Evolutionary conservation across 2,797 vertebrate genomes (phyloP).

Genomic region (Pogoniulus pusillus): DNA sequence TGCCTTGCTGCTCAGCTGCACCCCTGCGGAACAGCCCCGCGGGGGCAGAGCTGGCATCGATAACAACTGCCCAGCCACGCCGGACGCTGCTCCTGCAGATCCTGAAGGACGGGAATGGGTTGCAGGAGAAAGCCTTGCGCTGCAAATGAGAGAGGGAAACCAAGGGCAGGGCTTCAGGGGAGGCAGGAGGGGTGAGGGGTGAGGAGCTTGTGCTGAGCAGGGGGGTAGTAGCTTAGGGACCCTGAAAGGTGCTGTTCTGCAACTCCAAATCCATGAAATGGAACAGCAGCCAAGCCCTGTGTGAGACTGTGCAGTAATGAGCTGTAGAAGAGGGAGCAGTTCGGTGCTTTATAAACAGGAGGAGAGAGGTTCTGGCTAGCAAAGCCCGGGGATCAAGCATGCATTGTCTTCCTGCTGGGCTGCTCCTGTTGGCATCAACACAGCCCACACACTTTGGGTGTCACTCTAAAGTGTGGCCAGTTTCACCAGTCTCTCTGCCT

Average conservation of each 20-base stretch:
- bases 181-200: not conserved
- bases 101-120: not conserved
- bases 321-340: not conserved
- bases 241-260: slow-evolving; percentile 24
- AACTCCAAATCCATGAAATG: not conserved
- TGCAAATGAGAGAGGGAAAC: not conserved
- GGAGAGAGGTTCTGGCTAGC: slow-evolving; percentile 30
- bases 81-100: not conserved
- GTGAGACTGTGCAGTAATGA: not conserved
- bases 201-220: not conserved
- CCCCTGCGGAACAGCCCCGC: too few species aligned
- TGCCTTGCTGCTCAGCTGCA: slow-evolving; percentile 16
- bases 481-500: not conserved
- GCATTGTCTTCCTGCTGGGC: not conserved
- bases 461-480: not conserved
- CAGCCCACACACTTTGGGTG: not conserved
- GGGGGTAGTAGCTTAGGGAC: not conserved
- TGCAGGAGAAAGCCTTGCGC: not conserved
- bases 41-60: too few species aligned
- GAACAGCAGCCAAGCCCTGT: slow-evolving; percentile 9
- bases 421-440: slow-evolving; percentile 34
- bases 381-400: slow-evolving; percentile 5
- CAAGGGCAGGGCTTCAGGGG: not conserved
- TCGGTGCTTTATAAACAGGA: slow-evolving; percentile 27
- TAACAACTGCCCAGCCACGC: not conserved